These are phyloP conservation scores for Acanthurus leucopareius DNA, from an alignment of 2,797 vertebrate species.

Conservation along the genomic window DNA sequence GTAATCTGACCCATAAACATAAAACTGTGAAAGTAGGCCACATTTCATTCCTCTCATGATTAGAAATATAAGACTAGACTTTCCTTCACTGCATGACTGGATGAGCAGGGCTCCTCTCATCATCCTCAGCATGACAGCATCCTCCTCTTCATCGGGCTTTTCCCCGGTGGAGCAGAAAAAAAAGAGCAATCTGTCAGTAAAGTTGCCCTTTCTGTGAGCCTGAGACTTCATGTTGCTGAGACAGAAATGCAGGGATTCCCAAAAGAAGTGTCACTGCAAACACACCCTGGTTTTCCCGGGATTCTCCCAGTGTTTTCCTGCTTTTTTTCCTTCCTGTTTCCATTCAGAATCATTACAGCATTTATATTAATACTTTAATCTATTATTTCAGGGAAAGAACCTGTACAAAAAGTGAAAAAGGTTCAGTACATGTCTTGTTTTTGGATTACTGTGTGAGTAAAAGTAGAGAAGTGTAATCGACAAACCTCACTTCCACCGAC, in stretches of 20 bases:
- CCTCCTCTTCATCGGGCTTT: not conserved
- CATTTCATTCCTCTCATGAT: too few relatives aligned
- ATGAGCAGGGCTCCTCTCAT: too few relatives aligned
- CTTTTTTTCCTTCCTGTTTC: not conserved
- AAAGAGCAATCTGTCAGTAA: not conserved
- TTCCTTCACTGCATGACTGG: too few relatives aligned
- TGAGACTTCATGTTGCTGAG: not conserved
- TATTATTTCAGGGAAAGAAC: not conserved
- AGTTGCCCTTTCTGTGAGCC: not conserved
- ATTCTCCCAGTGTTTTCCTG: not conserved
- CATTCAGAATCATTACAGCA: not conserved
- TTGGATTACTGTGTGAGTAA: too few relatives aligned
- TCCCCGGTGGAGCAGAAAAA: not conserved
- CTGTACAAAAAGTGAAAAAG: too few relatives aligned
- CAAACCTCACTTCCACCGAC: too few relatives aligned
- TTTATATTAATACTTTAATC: not conserved
- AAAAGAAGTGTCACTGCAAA: not conserved
- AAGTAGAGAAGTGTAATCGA: not conserved
- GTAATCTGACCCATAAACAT: too few relatives aligned
- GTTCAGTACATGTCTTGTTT: too few relatives aligned
- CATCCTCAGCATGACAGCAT: not conserved
- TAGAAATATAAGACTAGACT: too few relatives aligned
- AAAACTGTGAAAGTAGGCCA: too few relatives aligned
- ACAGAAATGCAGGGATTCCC: not conserved
- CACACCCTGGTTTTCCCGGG: not conserved